Evolutionary conservation across 2,113 vertebrate species (phyloP).

Genomic region (Rhinopomastus cyanomelas): DNA sequence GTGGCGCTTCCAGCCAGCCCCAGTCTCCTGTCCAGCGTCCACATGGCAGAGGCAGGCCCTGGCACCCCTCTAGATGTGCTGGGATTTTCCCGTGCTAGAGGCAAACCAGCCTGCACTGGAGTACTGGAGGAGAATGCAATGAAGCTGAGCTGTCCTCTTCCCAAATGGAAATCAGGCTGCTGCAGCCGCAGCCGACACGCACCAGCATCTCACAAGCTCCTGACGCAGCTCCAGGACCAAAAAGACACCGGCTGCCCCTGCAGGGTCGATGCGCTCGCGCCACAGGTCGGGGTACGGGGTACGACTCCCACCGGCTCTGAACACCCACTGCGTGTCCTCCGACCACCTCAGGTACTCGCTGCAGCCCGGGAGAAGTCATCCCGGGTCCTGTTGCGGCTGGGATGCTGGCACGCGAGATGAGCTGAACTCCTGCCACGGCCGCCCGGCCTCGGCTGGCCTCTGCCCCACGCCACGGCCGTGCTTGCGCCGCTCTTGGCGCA

Average conservation of each 20-base stretch:
- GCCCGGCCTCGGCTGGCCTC: neutral
- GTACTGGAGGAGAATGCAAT: neutral
- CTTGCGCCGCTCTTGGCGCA: too few relatives aligned
- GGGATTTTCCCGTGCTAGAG: neutral
- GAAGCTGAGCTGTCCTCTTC: neutral
- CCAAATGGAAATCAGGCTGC: neutral
- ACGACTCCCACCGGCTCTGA: accelerated
- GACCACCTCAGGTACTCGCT: neutral
- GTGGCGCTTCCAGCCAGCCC: neutral
- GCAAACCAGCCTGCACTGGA: neutral
- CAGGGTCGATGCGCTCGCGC: neutral
- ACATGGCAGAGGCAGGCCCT: accelerated
- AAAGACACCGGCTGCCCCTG: neutral
- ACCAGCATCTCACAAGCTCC: neutral
- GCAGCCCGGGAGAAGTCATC: neutral
- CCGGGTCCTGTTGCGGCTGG: neutral
- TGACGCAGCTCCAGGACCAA: neutral
- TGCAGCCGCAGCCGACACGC: neutral
- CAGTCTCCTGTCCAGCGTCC: neutral
- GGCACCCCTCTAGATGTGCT: accelerated
- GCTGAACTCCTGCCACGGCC: neutral
- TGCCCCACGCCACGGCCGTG: accelerated
- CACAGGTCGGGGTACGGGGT: accelerated
- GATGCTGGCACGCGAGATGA: neutral
- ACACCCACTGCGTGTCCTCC: neutral